Percentiles rank a stretch among this genome's conserved stretches.
Conservation (phyloP, 2,797 vertebrate species). For the Decapterus maruadsi region DNA sequence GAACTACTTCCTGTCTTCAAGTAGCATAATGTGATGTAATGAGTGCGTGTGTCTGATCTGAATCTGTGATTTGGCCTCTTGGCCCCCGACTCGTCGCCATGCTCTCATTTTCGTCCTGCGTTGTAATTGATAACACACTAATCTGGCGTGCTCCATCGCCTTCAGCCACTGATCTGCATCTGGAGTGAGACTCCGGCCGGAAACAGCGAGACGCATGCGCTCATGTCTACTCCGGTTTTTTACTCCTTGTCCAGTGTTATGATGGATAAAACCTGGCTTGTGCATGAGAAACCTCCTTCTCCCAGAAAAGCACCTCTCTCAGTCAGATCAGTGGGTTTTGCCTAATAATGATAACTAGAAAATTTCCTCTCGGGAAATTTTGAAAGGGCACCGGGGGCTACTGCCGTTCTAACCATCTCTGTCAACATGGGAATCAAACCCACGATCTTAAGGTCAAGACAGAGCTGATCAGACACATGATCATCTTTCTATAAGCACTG, state of each 20-base stretch:
- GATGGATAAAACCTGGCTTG: slow-evolving; percentile 50
- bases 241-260: slow-evolving; percentile 52
- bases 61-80: slow-evolving; percentile 51
- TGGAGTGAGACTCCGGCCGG: slow-evolving; percentile 56
- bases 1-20: too few relatives aligned
- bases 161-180: slow-evolving; percentile 78
- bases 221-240: slow-evolving; percentile 62
- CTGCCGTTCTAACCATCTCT: too few relatives aligned
- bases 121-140: slow-evolving; percentile 66
- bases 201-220: slow-evolving; percentile 61
- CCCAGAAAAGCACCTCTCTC: slow-evolving; percentile 59
- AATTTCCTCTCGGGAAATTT: too few relatives aligned
- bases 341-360: too few relatives aligned
- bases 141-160: slow-evolving; percentile 65
- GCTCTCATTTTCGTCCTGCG: slow-evolving; percentile 72
- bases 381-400: too few relatives aligned
- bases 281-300: slow-evolving; percentile 58
- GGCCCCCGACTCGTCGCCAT: slow-evolving; percentile 49
- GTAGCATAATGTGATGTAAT: too few relatives aligned
- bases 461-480: too few relatives aligned
- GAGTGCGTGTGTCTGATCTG: too few relatives aligned
- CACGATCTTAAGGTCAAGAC: too few relatives aligned
- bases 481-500: too few relatives aligned
- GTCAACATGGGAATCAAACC: too few relatives aligned
- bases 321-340: slow-evolving; percentile 77